Base-by-base conservation (phyloP, 2,113 vertebrate genomes). In the Microcebus ravelobensis region DNA sequence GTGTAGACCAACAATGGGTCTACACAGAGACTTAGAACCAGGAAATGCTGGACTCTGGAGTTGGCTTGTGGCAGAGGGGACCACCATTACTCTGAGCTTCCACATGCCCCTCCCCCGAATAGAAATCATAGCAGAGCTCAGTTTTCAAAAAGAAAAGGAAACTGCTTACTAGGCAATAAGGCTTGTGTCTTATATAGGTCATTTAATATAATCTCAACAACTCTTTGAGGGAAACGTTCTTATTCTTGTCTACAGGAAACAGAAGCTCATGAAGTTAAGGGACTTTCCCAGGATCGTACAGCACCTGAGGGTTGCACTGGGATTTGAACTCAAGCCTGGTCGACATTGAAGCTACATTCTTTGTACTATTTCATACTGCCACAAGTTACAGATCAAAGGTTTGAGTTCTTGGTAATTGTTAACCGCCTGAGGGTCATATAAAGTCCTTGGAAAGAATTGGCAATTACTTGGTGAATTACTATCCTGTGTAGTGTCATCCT, bases 381-480 rank as follows among this genome's bases (percentile, higher is more conserved):
- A 61, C 71, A 68, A 67, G 15, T 80, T 73, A 50, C 13, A 65
- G 36, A 42, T 91, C 5, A 27, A 34, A 39, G 42, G 39, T 92
- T n/a, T 79, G 70, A 92, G 10, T 74, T 21, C 42, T 50, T 42
- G 70, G 45, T 50, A 88, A 88, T 52, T 74, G 23, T 73, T 70
- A 94, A 76, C 59, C 61, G 25, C 52, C 79, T 68, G n/a, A 55
- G 27, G 76, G 42, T 73, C 63, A n/a, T 31, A 13, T 67, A 52
- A 83, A 36, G 9, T 70, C 74, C 61, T 25, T n/a, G 67, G 59
- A 63, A 88, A 91, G 77, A 83, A 84, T 13, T 50, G 39, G 50
- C 20, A 87, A 31, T 88, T 79, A 87, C 77, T 77, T 95, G 31
- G 52, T 87, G 42, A 91, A 81, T 93, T 91, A 79, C 63, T 90